Evolutionary conservation across 2,888 invertebrate genomes (phyloP).

Genomic region (Galeopsomyia nigrocyanea): DNA sequence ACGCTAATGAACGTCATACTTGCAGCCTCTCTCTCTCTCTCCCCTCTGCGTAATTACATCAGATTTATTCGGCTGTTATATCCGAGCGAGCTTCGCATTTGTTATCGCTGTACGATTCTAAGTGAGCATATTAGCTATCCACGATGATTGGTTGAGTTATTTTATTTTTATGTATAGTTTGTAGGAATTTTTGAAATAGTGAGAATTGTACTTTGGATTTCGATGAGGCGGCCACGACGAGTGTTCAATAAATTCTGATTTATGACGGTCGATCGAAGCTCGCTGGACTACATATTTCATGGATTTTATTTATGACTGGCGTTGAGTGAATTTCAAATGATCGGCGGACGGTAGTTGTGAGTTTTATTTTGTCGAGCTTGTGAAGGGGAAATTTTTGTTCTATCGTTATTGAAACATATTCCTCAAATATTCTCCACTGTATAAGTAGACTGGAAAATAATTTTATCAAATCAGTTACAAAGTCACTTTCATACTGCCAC

Average conservation of each 20-base stretch:
- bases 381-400: conserved; percentile 1
- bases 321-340: neutral
- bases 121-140: no score
- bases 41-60: conserved; percentile 31
- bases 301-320: neutral
- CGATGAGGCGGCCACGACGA: no score
- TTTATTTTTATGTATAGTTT: no score
- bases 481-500: no score
- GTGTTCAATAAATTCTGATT: conserved; percentile 11
- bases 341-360: conserved; percentile 17
- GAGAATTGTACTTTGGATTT: neutral
- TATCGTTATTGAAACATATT: no score
- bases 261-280: conserved; percentile 10
- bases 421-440: no score
- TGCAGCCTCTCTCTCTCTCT: conserved; percentile 4
- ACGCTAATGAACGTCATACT: conserved; percentile 37
- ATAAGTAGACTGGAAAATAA: no score
- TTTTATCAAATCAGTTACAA: no score
- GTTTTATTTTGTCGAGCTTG: conserved; percentile 3
- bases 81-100: no score
- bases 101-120: no score
- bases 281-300: neutral
- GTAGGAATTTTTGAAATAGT: neutral
- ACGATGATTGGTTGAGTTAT: no score
- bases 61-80: conserved; percentile 26